Evolutionary conservation across 64 coral and sea anemone species (phyloP), one percentile per base, ranked within the genome.

Genomic region (Trachythela sp.): DNA sequence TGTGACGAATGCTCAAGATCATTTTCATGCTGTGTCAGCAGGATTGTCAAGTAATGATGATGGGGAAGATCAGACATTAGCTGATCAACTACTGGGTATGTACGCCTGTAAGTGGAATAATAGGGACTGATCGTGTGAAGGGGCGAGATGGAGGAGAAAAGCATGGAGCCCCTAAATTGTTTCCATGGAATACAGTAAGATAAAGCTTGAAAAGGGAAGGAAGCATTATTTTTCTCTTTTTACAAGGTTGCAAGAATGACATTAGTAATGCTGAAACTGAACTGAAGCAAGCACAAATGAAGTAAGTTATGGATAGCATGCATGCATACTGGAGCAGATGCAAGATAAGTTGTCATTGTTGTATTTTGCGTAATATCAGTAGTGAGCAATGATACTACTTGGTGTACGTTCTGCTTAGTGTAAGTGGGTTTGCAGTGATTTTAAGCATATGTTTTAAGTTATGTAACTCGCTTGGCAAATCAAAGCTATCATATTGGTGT

Each of bases 11-110:
- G 95, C 95, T 37, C 95, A 98, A 34, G 95, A 98, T 59, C 93
- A 95, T 41, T 95, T 93, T n/a, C 96, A 99, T 89, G 96, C 93
- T 41, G 93, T 99, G 56, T 99, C 96, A 36, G 93, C 96, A 14
- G 96, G 96, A 48, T 87, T 99, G 17, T 95, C 93, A 1, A 95
- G 93, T 56, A 99, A 89, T 35, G 93, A 99, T 32, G 93, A 88
- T 30, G 95, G 95, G 5, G 93, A 97, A 37, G 93, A 94, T 36
- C 92, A 93, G 36, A 99, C 96, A 0, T 87, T 99, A 13, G 96
- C 96, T 68, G 96, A 99, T 59, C 96, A 99, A 77, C 84, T 94
- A 13, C 92, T 99, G 89, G 91, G 93, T 94, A 88, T 75, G 93
- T 92, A 45, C 4, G 42, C 18, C 30, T 37, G 26, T 37, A 45